Conservation (phyloP, 2,113 vertebrate genomes). For the Thryonomys swinderianus region DNA sequence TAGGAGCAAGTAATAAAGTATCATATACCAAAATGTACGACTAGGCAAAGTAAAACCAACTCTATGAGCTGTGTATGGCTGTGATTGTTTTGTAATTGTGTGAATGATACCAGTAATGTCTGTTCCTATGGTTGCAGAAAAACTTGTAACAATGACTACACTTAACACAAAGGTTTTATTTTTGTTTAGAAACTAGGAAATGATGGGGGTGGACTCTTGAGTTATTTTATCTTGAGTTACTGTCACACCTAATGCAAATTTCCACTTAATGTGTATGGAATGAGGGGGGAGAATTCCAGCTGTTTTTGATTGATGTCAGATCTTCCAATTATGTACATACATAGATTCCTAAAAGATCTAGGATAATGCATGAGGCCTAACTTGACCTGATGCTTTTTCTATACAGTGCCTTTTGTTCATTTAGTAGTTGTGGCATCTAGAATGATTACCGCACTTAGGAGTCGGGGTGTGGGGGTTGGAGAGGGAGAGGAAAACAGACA, state of each 20-base stretch:
- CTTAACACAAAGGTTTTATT: constrained; percentile 70
- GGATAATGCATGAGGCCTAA: constrained; percentile 77
- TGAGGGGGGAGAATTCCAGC: constrained; percentile 78
- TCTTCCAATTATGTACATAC: constrained; percentile 57
- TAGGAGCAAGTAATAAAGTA: constrained; percentile 43
- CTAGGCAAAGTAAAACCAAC: constrained; percentile 80
- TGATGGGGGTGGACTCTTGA: constrained; percentile 77
- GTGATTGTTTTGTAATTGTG: constrained; percentile 71
- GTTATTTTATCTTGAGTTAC: constrained; percentile 88
- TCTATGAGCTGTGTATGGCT: constrained; percentile 62
- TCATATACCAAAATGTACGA: constrained; percentile 63
- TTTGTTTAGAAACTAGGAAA: constrained; percentile 87
- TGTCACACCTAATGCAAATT: constrained; percentile 82
- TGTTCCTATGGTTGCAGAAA: constrained; percentile 70
- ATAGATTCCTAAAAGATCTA: constrained; percentile 55
- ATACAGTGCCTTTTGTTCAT: constrained; percentile 78
- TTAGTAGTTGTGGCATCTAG: constrained; percentile 81
- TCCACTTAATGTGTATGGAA: constrained; percentile 76
- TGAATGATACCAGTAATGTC: constrained; percentile 62
- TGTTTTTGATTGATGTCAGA: constrained; percentile 79
- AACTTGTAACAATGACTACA: constrained; percentile 79
- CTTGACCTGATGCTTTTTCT: constrained; percentile 74
- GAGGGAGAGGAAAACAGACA: constrained; percentile 81
- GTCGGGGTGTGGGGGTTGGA: constrained; percentile 57
- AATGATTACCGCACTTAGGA: constrained; percentile 80